Conservation (phyloP, 2,113 vertebrate species). For the Athene noctua region DNA sequence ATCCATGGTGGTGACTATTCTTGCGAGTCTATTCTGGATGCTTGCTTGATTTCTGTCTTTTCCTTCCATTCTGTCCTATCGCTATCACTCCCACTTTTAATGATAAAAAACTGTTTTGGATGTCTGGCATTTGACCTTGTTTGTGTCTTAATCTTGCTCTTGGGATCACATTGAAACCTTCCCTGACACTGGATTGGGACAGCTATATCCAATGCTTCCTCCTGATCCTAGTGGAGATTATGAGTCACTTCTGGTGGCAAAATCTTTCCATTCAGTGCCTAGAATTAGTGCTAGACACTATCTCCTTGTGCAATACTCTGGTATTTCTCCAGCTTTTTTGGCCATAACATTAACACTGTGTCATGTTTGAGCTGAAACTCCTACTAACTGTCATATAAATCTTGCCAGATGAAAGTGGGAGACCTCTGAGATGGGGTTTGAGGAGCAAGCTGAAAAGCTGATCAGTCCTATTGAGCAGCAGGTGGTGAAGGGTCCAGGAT, state of each 20-base stretch:
- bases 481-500: background rate
- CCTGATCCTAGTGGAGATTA: background rate
- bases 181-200: no score
- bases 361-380: background rate
- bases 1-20: no score
- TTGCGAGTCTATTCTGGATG: no score
- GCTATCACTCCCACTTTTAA: no score
- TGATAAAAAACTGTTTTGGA: no score
- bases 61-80: no score
- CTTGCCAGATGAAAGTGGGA: background rate
- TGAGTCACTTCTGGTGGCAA: background rate
- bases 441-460: background rate
- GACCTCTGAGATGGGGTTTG: background rate
- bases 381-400: background rate
- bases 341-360: background rate
- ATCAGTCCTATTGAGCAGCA: background rate
- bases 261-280: background rate
- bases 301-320: background rate
- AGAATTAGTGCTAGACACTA: background rate
- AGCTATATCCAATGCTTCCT: background rate
- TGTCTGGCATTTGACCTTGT: no score
- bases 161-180: no score
- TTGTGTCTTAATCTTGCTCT: no score
- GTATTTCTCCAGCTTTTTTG: background rate
- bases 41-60: no score